phyloP scores from a whole-genome alignment of 1,140 invertebrate species.

The Trissolcus basalis region DNA sequence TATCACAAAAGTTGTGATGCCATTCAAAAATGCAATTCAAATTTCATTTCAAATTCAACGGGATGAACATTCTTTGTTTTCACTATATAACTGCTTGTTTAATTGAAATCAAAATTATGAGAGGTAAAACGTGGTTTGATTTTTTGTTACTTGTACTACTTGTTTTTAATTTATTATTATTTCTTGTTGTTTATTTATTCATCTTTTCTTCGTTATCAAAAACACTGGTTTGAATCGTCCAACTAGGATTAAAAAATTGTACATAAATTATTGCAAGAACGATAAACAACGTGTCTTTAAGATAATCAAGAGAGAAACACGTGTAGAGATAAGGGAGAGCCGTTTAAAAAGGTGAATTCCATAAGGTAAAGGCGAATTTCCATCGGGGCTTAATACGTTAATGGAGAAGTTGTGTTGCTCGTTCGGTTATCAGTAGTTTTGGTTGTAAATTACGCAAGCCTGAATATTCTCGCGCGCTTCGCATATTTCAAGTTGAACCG shows the following conservation, averaged over 20 bases:
- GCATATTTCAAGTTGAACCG: neutral
- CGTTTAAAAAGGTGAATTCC: neutral
- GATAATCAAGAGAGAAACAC: neutral
- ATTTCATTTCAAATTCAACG: no score
- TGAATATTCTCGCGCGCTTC: slow-evolving; percentile 14
- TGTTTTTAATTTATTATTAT: neutral
- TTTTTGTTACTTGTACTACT: no score
- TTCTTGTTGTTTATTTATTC: neutral
- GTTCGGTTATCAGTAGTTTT: neutral
- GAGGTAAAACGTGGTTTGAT: no score
- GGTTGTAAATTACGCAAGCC: slow-evolving; percentile 16
- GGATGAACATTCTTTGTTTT: no score
- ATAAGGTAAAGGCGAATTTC: neutral
- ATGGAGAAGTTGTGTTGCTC: slow-evolving; percentile 8
- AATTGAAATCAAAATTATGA: no score
- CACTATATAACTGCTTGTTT: no score
- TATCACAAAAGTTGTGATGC: no score
- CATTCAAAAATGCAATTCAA: no score
- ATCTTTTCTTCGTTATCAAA: neutral
- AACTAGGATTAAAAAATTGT: neutral
- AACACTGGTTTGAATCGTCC: neutral
- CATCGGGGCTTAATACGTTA: slow-evolving; percentile 6
- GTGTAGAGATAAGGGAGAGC: neutral
- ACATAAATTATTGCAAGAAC: neutral
- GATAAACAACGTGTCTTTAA: neutral